Base-by-base conservation (phyloP, 2,113 vertebrate species). In the Gallinago jamesoni region DNA sequence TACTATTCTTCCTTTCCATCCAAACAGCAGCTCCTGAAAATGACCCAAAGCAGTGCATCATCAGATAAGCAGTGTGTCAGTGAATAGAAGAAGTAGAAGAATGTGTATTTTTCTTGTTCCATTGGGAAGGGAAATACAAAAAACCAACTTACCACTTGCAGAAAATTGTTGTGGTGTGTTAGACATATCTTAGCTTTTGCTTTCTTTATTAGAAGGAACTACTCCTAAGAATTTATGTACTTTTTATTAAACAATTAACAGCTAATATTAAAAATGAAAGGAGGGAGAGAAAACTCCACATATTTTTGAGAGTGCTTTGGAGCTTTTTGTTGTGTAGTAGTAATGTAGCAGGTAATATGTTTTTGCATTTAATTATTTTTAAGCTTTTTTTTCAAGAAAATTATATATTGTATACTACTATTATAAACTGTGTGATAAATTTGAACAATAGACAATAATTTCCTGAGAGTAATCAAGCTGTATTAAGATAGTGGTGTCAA, bases 1-100 rank as follows among this genome's bases (percentile, higher is more conserved):
- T 96, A 84, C 86, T 93, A 9, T 97, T 96, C 80, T 93, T 96
- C 74, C 72, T 85, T 97, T 96, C 88, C 78, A 3, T 84, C 93
- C 93, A 94, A 96, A 86, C 45, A 69, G 83, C 77, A 69, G 1
- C 52, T 87, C 66, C 87, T 96, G 91, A 96, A 93, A 94, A 77
- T 39, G 78, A 86, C 87, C 90, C 78, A 90, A 77, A 41, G 27
- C 89, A 59, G 60, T 90, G 60, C 67, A 84, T 94, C 78, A 84
- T 78, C 92, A 94, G 91, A 85, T 84, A 91, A 94, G 81, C 62
- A 94, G 70, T 0, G 2, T 89, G 70, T 53, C 92, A 55, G 57
- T 76, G 94, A 53, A 59, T 2, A 75, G 84, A n/a, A n/a, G n/a
- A n/a, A n/a, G 20, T 39, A 91, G 68, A 43, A 90, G 12, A 85